A percentile compares a stretch with the other conserved stretches of the same genome.
Conservation (phyloP, 1,140 invertebrate species). For the Geopemphigus sp. region DNA sequence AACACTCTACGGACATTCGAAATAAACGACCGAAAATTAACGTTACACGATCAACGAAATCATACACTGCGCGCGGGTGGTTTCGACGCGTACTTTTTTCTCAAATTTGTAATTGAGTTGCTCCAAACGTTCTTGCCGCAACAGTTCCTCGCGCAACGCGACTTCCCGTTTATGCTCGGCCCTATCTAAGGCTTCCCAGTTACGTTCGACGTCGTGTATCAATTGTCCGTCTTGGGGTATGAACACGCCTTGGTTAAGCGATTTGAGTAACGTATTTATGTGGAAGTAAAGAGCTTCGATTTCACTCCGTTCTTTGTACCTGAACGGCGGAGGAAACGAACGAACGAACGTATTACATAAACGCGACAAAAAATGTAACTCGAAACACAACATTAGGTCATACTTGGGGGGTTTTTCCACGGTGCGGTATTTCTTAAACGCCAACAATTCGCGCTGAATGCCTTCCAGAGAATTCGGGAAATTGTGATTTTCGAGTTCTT, state of each 20-base stretch:
- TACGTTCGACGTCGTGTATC: slow-evolving; percentile 88
- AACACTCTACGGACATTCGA: slow-evolving; percentile 68
- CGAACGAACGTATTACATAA: background rate
- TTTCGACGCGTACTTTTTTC: slow-evolving; percentile 77
- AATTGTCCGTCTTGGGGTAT: slow-evolving; percentile 85
- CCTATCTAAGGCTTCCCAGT: slow-evolving; percentile 89
- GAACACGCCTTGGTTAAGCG: slow-evolving; percentile 85
- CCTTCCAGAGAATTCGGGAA: slow-evolving; percentile 96
- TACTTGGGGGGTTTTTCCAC: slow-evolving; percentile 96
- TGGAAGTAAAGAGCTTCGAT: slow-evolving; percentile 95
- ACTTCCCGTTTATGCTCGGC: slow-evolving; percentile 93
- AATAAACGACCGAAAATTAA: too few relatives aligned
- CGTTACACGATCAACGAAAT: too few relatives aligned
- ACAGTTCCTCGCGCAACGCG: slow-evolving; percentile 83
- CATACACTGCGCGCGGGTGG: too few relatives aligned
- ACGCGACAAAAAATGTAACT: slow-evolving; percentile 18
- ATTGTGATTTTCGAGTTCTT: slow-evolving; percentile 76
- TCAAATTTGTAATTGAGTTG: slow-evolving; percentile 95
- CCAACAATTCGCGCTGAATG: slow-evolving; percentile 84
- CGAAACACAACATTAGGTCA: slow-evolving; percentile 54
- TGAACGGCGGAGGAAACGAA: slow-evolving; percentile 55
- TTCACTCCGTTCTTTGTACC: slow-evolving; percentile 93
- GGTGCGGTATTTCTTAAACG: slow-evolving; percentile 94
- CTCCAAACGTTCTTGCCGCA: slow-evolving; percentile 90
- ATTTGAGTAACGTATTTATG: slow-evolving; percentile 94